Evolutionary conservation across 2,797 vertebrate genomes (phyloP).

Genomic region (Odontamblyopus lacepedii): DNA sequence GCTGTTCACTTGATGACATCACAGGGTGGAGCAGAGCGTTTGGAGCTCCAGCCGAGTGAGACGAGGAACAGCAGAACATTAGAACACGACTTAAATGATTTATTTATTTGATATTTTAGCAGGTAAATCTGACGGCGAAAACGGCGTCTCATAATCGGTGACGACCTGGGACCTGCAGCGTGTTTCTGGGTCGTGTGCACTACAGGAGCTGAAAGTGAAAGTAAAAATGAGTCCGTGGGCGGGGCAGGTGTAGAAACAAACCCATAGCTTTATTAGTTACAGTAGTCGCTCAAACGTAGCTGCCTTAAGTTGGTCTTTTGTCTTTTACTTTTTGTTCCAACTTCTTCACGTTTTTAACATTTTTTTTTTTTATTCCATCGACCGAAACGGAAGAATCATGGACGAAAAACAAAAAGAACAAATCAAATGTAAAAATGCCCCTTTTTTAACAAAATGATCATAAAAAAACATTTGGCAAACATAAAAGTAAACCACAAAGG

Average conservation of each 20-base stretch:
- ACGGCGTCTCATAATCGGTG: no score
- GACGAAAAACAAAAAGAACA: conserved; percentile 62
- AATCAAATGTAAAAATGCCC: conserved; percentile 62
- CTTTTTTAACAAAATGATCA: conserved; percentile 57
- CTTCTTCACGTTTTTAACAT: conserved; percentile 67
- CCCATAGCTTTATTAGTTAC: conserved; percentile 83
- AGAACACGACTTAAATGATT: no score
- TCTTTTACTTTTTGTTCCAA: conserved; percentile 65
- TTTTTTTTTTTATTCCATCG: conserved; percentile 60
- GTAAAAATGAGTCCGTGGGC: no score
- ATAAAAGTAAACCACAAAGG: conserved; percentile 37
- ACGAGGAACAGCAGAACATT: no score
- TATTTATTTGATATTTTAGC: no score
- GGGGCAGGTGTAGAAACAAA: conserved; percentile 65
- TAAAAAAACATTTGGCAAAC: conserved; percentile 76
- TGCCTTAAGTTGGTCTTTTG: conserved; percentile 79
- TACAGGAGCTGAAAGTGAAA: no score
- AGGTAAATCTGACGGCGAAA: no score
- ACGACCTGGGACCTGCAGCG: no score
- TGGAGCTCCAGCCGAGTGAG: no score
- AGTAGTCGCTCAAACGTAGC: conserved; percentile 85
- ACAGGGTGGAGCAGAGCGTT: no score
- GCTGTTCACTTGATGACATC: no score
- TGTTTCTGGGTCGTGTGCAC: no score
- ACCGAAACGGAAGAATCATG: conserved; percentile 69